These are phyloP conservation scores for Cyrtonyx montezumae DNA, from an alignment of 2,113 vertebrate genomes.

Conservation along the genomic window DNA sequence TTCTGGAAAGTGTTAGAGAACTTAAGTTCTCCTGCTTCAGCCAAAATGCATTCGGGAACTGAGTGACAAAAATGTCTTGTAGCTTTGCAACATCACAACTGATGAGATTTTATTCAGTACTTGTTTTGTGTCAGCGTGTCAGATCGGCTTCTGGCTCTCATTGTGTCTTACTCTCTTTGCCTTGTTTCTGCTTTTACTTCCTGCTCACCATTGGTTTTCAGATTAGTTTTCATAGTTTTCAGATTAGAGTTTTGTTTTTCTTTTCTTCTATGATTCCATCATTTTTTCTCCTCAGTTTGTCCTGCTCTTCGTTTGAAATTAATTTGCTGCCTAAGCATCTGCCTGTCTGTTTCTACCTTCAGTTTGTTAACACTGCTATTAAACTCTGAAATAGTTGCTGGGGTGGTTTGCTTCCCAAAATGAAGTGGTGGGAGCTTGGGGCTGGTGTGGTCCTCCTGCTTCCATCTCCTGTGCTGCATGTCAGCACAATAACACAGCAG, in stretches of 20 bases:
- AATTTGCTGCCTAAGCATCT: background rate
- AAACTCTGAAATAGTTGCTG: background rate
- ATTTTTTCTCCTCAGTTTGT: background rate
- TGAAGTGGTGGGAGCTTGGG: background rate
- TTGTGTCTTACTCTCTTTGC: background rate
- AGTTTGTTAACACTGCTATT: background rate
- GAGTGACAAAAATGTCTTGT: background rate
- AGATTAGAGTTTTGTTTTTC: background rate
- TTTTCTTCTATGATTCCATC: background rate
- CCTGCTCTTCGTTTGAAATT: background rate
- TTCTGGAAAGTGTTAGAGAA: background rate
- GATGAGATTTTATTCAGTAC: background rate
- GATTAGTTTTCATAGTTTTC: background rate
- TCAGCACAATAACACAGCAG: background rate
- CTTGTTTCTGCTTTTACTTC: background rate
- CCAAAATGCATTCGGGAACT: background rate
- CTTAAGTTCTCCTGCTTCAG: background rate
- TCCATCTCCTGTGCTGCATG: accelerated
- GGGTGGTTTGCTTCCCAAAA: background rate
- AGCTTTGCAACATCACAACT: background rate
- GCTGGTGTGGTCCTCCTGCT: background rate
- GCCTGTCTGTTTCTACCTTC: background rate
- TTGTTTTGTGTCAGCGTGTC: background rate
- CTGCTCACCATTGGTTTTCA: background rate
- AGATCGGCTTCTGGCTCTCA: background rate